Percentiles rank a stretch among this genome's conserved stretches.
Evolutionary conservation across 2,113 vertebrate species (phyloP).

Genomic region (Myrmophylax atrothorax): DNA sequence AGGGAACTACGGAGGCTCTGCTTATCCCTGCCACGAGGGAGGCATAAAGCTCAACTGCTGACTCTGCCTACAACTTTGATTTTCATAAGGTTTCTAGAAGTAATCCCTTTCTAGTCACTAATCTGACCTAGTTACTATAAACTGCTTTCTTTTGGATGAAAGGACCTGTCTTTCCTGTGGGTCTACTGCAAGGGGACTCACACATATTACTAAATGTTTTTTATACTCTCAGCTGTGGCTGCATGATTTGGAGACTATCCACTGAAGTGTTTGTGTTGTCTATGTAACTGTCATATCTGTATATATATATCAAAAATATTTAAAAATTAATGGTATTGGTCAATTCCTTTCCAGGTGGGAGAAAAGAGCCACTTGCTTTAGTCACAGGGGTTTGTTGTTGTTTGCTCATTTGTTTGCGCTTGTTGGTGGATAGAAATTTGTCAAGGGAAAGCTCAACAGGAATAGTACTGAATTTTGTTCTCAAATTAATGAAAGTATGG

Average conservation of each 20-base stretch:
- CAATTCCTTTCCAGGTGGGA: not conserved
- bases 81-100: not conserved
- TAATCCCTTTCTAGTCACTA: conserved; percentile 7
- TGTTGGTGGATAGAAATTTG: not conserved
- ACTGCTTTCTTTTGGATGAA: conserved; percentile 24
- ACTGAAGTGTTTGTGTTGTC: not conserved
- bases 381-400: not conserved
- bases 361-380: not conserved
- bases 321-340: not conserved
- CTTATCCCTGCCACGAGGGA: not conserved
- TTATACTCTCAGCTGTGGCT: not conserved
- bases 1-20: not conserved
- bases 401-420: not conserved
- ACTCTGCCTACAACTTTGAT: not conserved
- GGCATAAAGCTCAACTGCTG: not conserved
- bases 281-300: not conserved
- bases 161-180: not conserved
- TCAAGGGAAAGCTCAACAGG: not conserved
- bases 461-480: not conserved
- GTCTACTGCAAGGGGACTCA: not conserved
- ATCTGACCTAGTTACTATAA: conserved; percentile 26
- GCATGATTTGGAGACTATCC: not conserved
- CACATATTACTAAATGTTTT: not conserved
- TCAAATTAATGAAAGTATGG: not conserved
- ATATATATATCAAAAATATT: not conserved